Conservation (phyloP, 2,888 invertebrate genomes). For the Mellilla xanthometata region DNA sequence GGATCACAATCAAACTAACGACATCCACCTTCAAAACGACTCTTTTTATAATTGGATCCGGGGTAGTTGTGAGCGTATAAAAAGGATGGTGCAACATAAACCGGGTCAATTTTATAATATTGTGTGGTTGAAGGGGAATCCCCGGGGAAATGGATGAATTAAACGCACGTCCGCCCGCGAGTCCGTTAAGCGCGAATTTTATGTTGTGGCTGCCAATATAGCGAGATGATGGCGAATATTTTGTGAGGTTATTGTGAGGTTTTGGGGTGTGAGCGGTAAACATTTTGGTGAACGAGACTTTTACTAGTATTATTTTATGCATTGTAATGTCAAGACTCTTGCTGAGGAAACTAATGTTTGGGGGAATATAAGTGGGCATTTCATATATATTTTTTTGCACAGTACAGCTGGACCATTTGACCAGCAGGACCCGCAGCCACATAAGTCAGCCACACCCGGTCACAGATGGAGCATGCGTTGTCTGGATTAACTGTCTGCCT, state of each 20-base stretch:
- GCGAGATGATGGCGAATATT: conserved; percentile 18
- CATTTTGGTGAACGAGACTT: no score
- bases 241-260: conserved; percentile 9
- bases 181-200: conserved; percentile 45
- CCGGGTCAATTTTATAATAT: conserved; percentile 34
- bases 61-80: conserved; percentile 31
- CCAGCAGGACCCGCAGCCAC: no score
- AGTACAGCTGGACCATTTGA: no score
- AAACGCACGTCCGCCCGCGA: conserved; percentile 47
- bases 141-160: conserved; percentile 52
- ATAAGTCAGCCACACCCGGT: no score
- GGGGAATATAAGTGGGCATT: no score
- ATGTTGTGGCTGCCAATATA: conserved; percentile 44
- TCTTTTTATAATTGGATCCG: conserved; percentile 31
- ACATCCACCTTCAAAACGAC: conserved; percentile 3
- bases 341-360: no score
- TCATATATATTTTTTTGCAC: no score
- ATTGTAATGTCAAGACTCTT: no score
- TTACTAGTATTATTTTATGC: no score
- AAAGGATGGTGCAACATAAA: conserved; percentile 29
- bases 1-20: neutral
- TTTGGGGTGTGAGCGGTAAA: neutral
- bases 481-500: no score
- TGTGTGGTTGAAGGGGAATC: conserved; percentile 41
- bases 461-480: no score